Conservation (phyloP, 2,797 vertebrate species). For the Anableps anableps region DNA sequence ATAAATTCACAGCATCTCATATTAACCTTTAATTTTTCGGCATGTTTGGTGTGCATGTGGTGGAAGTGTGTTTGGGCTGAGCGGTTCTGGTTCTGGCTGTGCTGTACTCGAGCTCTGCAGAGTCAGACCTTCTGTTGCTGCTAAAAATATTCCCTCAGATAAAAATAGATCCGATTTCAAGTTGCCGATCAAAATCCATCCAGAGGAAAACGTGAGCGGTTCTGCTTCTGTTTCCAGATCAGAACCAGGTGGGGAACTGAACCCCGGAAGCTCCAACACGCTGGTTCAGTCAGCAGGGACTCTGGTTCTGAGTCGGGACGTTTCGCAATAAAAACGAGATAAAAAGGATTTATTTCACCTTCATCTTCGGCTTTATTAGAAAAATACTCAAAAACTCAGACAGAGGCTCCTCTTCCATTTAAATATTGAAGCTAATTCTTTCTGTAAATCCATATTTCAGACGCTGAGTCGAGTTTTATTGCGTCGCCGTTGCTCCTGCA, state of each 20-base stretch:
- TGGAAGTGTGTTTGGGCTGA: slow-evolving; percentile 13
- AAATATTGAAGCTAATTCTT: not conserved
- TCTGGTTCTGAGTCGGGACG: not conserved
- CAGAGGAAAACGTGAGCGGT: slow-evolving; percentile 20
- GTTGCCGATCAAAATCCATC: slow-evolving; percentile 23
- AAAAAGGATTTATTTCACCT: not conserved
- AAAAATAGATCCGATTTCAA: slow-evolving; percentile 53
- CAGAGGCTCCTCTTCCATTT: not conserved
- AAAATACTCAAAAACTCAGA: not conserved
- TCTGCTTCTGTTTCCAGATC: not conserved
- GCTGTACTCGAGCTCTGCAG: slow-evolving; percentile 40
- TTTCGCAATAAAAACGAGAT: not conserved
- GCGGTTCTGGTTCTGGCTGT: slow-evolving; percentile 27
- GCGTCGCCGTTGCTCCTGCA: slow-evolving; percentile 12
- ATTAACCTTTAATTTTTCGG: too few relatives aligned
- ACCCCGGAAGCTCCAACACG: not conserved
- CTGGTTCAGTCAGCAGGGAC: not conserved
- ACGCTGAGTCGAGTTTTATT: not conserved
- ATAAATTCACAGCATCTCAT: too few relatives aligned
- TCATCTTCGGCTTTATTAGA: slow-evolving; percentile 9
- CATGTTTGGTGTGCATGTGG: too few relatives aligned
- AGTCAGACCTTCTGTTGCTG: slow-evolving; percentile 14
- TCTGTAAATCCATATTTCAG: not conserved
- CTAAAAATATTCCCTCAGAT: slow-evolving; percentile 57
- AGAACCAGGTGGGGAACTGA: not conserved